Conservation (phyloP, 2,113 vertebrate species). For the cat (Felis catus) region F.catus_Fca126_mat1.0 CM031419.1:218172001-218172500, state of each 20-base stretch:
- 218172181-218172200: neutral
- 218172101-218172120: no score
- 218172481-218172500: neutral
- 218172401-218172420: neutral
- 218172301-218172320: neutral
- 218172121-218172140: no score
- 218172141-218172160: no score
- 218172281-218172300: neutral
- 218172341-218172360: neutral
- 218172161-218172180: no score
- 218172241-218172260: neutral
- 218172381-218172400: neutral
- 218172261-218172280: neutral
- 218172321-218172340: neutral
- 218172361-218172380: neutral
- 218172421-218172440: neutral
- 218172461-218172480: neutral
- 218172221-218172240: neutral
- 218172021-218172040: no score
- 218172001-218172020: neutral
- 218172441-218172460: accelerated
- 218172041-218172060: no score
- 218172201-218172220: neutral
- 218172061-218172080: no score
- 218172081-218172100: no score